phyloP scores from a whole-genome alignment of 2,888 invertebrate species.

The Brachyopa scutellaris region DNA sequence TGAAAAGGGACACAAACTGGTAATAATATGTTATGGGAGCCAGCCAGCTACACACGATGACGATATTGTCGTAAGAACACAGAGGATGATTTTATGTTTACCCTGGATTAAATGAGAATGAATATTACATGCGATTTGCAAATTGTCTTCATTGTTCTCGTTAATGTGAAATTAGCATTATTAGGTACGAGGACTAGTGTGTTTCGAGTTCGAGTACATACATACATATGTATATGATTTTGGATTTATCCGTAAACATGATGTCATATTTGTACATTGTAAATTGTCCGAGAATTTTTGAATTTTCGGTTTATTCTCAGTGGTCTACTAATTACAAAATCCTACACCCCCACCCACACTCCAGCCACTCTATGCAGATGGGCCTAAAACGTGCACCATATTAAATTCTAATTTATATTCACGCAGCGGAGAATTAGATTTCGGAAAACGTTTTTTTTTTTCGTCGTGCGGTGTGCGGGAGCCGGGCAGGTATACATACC shows the following conservation, averaged over 20 bases:
- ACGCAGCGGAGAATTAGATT: slow-evolving; percentile 72
- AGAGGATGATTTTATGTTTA: slow-evolving; percentile 72
- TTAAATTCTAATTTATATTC: slow-evolving; percentile 73
- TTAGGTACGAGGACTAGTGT: slow-evolving; percentile 62
- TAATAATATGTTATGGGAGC: slow-evolving; percentile 50
- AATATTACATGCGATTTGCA: slow-evolving; percentile 73
- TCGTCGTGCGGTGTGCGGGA: slow-evolving; percentile 5
- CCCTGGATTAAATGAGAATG: slow-evolving; percentile 72
- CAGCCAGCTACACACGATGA: slow-evolving; percentile 32
- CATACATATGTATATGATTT: slow-evolving; percentile 49
- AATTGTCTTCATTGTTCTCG: slow-evolving; percentile 73
- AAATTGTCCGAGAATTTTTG: slow-evolving; percentile 72
- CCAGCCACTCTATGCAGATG: slow-evolving; percentile 19
- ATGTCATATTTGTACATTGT: slow-evolving; percentile 72
- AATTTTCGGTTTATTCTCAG: slow-evolving; percentile 71
- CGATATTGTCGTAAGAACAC: slow-evolving; percentile 70
- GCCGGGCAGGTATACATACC: not conserved
- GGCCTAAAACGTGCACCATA: slow-evolving; percentile 66
- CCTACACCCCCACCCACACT: slow-evolving; percentile 56
- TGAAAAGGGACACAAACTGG: slow-evolving; percentile 42
- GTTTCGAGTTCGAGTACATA: slow-evolving; percentile 35
- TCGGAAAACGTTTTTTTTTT: slow-evolving; percentile 62
- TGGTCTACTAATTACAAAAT: slow-evolving; percentile 73
- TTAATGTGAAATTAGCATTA: slow-evolving; percentile 72
- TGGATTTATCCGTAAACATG: slow-evolving; percentile 70